These are phyloP conservation scores for Pocota personata DNA, from an alignment of 2,888 invertebrate genomes.

Conservation along the genomic window DNA sequence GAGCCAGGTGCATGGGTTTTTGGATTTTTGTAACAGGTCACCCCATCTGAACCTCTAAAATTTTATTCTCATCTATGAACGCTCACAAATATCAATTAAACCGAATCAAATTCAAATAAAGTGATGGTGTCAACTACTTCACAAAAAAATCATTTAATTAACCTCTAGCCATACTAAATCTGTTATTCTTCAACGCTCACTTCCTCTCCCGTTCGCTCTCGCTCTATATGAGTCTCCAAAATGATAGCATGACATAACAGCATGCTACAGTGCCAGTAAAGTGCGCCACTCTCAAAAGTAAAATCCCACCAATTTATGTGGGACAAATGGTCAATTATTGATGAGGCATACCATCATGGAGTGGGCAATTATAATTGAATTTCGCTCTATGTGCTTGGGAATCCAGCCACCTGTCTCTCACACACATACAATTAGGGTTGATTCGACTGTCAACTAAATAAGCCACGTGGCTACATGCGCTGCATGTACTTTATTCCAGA, in stretches of 20 bases:
- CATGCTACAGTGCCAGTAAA: not conserved
- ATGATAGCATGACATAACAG: slow-evolving; percentile 22
- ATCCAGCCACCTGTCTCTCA: slow-evolving; percentile 47
- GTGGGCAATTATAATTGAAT: slow-evolving; percentile 53
- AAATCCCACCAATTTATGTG: slow-evolving; percentile 41
- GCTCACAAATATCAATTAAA: slow-evolving; percentile 18
- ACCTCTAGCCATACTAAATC: slow-evolving; percentile 22
- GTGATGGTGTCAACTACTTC: not conserved
- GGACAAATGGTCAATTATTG: slow-evolving; percentile 64
- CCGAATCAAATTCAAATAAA: slow-evolving; percentile 7
- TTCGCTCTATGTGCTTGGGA: slow-evolving; percentile 29
- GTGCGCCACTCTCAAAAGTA: slow-evolving; percentile 1
- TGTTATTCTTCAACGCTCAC: not conserved
- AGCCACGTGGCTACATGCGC: slow-evolving; percentile 10
- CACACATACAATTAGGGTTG: slow-evolving; percentile 16
- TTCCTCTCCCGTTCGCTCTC: not conserved
- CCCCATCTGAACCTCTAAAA: not conserved
- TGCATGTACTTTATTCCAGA: slow-evolving; percentile 29
- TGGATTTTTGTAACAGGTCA: no score
- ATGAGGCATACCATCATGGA: slow-evolving; percentile 24
- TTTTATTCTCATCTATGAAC: not conserved
- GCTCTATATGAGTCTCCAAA: not conserved
- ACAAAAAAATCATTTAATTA: slow-evolving; percentile 48
- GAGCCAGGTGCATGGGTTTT: no score
- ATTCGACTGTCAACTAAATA: slow-evolving; percentile 13